Conservation (phyloP, 2,888 invertebrate genomes). For the Drosophila barbarae region DNA sequence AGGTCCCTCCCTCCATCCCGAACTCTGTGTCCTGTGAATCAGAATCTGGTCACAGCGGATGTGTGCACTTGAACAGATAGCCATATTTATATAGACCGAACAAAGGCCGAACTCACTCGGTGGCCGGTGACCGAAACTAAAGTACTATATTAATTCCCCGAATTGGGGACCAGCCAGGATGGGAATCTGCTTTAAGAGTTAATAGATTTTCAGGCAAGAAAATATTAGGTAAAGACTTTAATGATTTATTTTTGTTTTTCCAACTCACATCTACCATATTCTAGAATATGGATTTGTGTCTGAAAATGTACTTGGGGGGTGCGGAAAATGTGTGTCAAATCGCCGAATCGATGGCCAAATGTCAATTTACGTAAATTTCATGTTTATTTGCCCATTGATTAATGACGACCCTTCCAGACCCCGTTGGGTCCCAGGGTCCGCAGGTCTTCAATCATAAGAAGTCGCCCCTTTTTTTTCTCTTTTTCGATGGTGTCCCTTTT, state of each 20-base stretch:
- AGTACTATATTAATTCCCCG: constrained; percentile 7
- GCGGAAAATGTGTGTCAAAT: constrained; percentile 1
- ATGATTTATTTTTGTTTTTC: neutral
- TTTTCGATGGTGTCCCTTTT: constrained; percentile 6
- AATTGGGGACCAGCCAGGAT: neutral
- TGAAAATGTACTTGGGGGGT: neutral
- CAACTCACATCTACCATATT: neutral
- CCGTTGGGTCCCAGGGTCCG: constrained; percentile 32
- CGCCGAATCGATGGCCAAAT: constrained; percentile 40
- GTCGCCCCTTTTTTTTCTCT: constrained; percentile 15
- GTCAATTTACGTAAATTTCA: constrained; percentile 67
- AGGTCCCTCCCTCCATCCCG: constrained; percentile 43
- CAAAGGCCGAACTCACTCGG: neutral
- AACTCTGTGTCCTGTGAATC: neutral
- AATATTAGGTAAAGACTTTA: neutral
- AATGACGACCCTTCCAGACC: constrained; percentile 45
- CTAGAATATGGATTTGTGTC: no score
- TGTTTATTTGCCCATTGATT: constrained; percentile 68
- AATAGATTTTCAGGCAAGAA: neutral
- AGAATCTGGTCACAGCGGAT: constrained; percentile 18
- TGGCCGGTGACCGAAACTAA: neutral
- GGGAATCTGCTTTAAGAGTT: neutral
- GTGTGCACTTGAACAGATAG: constrained; percentile 16
- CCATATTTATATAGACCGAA: constrained; percentile 15
- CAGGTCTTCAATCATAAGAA: constrained; percentile 65